Conservation (phyloP, 2,113 vertebrate genomes). For the Trinectes maculatus region DNA sequence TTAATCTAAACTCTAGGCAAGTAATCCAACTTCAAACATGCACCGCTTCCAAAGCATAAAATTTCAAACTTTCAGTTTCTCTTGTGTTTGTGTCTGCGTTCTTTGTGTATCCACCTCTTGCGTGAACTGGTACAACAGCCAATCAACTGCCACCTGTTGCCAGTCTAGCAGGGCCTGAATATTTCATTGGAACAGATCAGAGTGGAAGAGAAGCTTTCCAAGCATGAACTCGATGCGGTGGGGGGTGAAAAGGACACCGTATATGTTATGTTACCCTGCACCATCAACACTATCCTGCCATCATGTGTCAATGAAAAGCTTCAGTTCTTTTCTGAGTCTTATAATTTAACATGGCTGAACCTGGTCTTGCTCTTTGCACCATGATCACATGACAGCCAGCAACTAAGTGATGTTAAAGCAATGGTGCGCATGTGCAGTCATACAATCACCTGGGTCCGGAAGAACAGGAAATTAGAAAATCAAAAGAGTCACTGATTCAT, state of each 20-base stretch:
- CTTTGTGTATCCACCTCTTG: neutral
- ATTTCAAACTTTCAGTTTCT: no score
- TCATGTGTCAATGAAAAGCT: neutral
- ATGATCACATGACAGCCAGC: conserved; percentile 50
- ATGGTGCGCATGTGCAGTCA: neutral
- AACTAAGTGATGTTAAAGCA: conserved; percentile 1
- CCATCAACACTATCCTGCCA: neutral
- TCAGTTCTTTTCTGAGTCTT: neutral
- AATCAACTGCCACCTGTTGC: conserved; percentile 56
- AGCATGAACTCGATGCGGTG: neutral
- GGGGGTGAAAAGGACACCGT: neutral
- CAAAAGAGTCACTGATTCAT: no score
- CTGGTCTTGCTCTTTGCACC: conserved; percentile 64
- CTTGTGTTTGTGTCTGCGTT: neutral
- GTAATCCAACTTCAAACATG: no score
- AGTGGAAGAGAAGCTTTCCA: conserved; percentile 35
- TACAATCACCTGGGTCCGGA: neutral
- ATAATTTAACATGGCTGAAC: neutral
- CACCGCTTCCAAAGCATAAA: no score
- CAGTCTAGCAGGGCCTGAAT: conserved; percentile 41
- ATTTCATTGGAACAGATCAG: conserved; percentile 67
- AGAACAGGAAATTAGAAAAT: no score
- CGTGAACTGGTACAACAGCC: conserved; percentile 31
- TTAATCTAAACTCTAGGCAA: no score
- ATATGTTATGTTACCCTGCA: neutral